phyloP scores from a whole-genome alignment of 2,797 vertebrate genomes.

The Karalla daura region DNA sequence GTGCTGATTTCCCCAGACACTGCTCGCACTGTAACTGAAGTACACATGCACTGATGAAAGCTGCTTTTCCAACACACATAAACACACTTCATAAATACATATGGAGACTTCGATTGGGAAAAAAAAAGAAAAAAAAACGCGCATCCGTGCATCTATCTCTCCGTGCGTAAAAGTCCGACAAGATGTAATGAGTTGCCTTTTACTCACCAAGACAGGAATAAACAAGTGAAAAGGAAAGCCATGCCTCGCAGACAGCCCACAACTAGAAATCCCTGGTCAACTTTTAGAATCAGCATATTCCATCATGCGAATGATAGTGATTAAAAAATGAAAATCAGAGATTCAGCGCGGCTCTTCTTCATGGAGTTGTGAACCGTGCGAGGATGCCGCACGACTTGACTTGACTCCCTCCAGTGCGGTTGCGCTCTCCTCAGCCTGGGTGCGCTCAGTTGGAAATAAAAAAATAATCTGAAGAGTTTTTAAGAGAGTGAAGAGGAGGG shows the following conservation, averaged over 20 bases:
- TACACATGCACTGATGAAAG: conserved; percentile 26
- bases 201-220: conserved; percentile 90
- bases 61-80: conserved; percentile 15
- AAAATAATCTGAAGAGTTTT: conserved; percentile 87
- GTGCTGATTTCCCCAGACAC: conserved; percentile 79
- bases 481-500: conserved; percentile 85
- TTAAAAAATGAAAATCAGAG: conserved; percentile 64
- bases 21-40: conserved; percentile 81
- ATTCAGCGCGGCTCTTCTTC: conserved; percentile 59
- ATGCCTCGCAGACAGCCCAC: conserved; percentile 79
- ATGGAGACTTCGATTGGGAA: too few species aligned
- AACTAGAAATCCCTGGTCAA: conserved; percentile 80
- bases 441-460: conserved; percentile 79
- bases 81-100: too few species aligned
- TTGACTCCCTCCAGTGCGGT: conserved; percentile 78
- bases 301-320: too few species aligned
- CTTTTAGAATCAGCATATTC: conserved; percentile 75
- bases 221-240: conserved; percentile 87
- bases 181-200: conserved; percentile 65
- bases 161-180: conserved; percentile 75
- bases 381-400: conserved; percentile 77
- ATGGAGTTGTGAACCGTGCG: conserved; percentile 69
- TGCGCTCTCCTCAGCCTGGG: conserved; percentile 83
- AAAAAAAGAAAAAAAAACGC: too few species aligned
- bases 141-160: conserved; percentile 23